phyloP scores from a whole-genome alignment of 1,140 invertebrate species.

The Parapsyche elsis region DNA sequence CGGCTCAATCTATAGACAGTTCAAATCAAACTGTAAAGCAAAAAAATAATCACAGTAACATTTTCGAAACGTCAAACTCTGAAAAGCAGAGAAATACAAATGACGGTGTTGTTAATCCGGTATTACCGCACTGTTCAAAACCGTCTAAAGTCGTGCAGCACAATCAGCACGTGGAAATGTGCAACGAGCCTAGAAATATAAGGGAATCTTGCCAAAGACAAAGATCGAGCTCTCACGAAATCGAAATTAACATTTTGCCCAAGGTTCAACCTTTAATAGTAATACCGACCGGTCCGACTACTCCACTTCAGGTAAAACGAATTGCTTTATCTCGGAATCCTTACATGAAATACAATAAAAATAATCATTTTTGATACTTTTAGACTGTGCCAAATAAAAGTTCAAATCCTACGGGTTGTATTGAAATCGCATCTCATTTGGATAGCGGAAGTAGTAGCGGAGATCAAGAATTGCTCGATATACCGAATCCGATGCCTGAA shows the following conservation, averaged over 20 bases:
- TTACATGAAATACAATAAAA: not conserved
- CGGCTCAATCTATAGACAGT: constrained; percentile 42
- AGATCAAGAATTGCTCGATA: constrained; percentile 37
- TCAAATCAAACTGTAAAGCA: constrained; percentile 9
- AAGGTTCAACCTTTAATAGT: not conserved
- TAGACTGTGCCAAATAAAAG: not conserved
- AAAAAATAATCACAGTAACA: constrained; percentile 26
- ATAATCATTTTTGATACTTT: not conserved
- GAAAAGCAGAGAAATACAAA: constrained; percentile 31
- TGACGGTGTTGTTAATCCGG: not conserved
- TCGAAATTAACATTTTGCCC: not conserved
- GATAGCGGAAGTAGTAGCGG: constrained; percentile 45
- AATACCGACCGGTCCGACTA: not conserved
- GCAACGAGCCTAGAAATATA: not conserved
- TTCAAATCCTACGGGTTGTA: not conserved
- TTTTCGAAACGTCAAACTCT: not conserved
- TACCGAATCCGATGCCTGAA: constrained; percentile 49
- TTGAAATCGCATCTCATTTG: not conserved
- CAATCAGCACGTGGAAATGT: not conserved
- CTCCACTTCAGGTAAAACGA: not conserved
- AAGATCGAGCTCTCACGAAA: constrained; percentile 14
- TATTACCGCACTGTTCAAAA: not conserved
- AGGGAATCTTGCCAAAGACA: constrained; percentile 18
- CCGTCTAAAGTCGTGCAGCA: not conserved
- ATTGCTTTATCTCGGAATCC: not conserved